Conservation (phyloP, 2,113 vertebrate species). For the Micromys minutus region DNA sequence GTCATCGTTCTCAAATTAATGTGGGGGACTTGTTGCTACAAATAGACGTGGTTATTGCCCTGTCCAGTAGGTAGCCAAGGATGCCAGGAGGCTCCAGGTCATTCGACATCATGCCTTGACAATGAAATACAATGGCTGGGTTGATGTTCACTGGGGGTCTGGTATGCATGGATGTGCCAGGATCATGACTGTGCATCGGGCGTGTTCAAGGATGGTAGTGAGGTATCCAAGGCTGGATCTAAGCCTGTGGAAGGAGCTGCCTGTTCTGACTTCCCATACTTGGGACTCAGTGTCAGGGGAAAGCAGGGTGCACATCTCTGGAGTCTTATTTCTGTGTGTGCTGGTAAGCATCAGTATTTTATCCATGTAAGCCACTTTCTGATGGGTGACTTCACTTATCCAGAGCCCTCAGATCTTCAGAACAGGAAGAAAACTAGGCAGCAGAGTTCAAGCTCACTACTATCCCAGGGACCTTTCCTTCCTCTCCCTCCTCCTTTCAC, state of each 20-base stretch:
- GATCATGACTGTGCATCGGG: not conserved
- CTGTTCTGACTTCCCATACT: not conserved
- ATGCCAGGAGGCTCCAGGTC: not conserved
- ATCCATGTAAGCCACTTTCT: not conserved
- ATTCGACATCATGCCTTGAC: not conserved
- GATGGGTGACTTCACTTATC: not conserved
- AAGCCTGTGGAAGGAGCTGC: not conserved
- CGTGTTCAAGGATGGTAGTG: not conserved
- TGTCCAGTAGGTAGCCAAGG: not conserved
- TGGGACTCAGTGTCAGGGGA: not conserved
- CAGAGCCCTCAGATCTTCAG: not conserved
- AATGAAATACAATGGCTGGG: not conserved
- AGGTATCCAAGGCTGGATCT: not conserved
- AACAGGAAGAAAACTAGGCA: not conserved
- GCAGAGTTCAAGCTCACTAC: not conserved
- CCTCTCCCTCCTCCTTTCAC: not conserved
- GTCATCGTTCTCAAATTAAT: constrained; percentile 67
- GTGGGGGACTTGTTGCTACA: constrained; percentile 58
- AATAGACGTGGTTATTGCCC: constrained; percentile 5
- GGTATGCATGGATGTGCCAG: rapidly evolving
- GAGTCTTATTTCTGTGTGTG: not conserved
- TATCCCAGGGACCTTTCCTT: rapidly evolving
- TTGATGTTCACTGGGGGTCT: not conserved
- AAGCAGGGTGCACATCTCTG: not conserved
- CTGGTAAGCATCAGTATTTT: not conserved